phyloP scores from a whole-genome alignment of 2,113 vertebrate genomes.

The Furnarius figulus region DNA sequence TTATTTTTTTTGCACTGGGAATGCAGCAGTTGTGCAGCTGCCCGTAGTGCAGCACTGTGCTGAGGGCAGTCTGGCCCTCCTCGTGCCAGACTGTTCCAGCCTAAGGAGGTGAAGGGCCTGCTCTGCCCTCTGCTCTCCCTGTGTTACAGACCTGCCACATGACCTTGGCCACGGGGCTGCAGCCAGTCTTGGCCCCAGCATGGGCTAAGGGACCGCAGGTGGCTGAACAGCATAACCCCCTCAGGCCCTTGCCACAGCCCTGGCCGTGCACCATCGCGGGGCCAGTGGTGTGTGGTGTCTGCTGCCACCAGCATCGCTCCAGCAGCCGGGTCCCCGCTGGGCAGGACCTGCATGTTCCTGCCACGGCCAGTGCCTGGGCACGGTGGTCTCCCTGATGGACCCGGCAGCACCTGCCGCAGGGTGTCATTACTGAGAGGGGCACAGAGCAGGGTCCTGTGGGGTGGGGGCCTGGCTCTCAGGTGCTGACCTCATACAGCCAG shows the following conservation, averaged over 20 bases:
- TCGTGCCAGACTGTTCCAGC: neutral
- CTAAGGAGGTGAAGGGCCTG: neutral
- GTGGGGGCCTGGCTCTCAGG: neutral
- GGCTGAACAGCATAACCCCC: neutral
- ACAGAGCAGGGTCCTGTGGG: neutral
- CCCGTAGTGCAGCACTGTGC: neutral
- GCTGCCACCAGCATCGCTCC: neutral
- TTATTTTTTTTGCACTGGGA: neutral
- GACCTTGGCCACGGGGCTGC: neutral
- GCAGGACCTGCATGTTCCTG: fast-evolving
- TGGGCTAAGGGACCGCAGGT: fast-evolving
- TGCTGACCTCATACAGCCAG: neutral
- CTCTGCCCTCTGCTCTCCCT: neutral
- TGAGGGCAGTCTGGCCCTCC: neutral
- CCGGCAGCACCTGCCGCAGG: neutral
- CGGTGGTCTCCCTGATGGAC: neutral
- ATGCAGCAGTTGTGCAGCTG: neutral
- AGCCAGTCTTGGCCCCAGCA: fast-evolving
- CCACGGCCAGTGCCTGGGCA: neutral
- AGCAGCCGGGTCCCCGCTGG: neutral
- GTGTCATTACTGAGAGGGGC: neutral
- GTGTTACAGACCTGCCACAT: neutral
- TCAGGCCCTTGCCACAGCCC: fast-evolving
- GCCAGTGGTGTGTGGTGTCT: neutral
- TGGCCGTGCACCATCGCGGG: fast-evolving